phyloP scores from a whole-genome alignment of 2,797 vertebrate genomes.

The Anolis apletophallus region DNA sequence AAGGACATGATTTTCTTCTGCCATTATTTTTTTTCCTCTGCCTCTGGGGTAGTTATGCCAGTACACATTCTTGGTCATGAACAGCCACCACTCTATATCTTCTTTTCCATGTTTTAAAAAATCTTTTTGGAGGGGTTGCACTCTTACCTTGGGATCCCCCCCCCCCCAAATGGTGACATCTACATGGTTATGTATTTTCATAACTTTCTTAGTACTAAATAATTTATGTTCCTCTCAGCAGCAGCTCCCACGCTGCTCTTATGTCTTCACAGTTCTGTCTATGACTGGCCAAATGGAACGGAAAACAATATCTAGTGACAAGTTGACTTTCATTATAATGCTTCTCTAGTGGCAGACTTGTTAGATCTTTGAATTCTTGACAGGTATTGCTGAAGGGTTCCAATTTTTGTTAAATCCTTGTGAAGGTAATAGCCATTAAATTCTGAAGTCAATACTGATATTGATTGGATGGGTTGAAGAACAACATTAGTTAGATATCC shows the following conservation, averaged over 20 bases:
- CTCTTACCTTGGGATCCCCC: constrained; percentile 53
- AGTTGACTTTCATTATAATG: constrained; percentile 37
- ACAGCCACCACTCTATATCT: constrained; percentile 56
- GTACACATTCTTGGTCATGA: background rate
- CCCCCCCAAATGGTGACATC: constrained; percentile 41
- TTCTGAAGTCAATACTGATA: constrained; percentile 13
- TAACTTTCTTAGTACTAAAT: constrained; percentile 65
- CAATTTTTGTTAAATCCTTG: constrained; percentile 16
- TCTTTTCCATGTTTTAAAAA: constrained; percentile 57
- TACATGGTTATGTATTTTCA: constrained; percentile 62
- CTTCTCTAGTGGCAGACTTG: constrained; percentile 38
- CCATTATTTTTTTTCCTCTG: too few species aligned
- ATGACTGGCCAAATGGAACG: constrained; percentile 47
- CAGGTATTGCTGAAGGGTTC: constrained; percentile 28
- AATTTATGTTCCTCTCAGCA: constrained; percentile 42
- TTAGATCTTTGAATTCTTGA: constrained; percentile 7
- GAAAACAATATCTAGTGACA: constrained; percentile 42
- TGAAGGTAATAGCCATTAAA: constrained; percentile 41
- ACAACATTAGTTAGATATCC: background rate
- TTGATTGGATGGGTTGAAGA: background rate
- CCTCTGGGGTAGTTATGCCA: too few species aligned
- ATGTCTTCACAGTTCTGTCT: constrained; percentile 56
- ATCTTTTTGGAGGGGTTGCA: constrained; percentile 45
- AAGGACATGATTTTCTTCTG: too few species aligned
- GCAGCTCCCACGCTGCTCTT: constrained; percentile 23